Evolutionary conservation across 2,888 invertebrate genomes (phyloP).

Genomic region (Cylloceria caligata): DNA sequence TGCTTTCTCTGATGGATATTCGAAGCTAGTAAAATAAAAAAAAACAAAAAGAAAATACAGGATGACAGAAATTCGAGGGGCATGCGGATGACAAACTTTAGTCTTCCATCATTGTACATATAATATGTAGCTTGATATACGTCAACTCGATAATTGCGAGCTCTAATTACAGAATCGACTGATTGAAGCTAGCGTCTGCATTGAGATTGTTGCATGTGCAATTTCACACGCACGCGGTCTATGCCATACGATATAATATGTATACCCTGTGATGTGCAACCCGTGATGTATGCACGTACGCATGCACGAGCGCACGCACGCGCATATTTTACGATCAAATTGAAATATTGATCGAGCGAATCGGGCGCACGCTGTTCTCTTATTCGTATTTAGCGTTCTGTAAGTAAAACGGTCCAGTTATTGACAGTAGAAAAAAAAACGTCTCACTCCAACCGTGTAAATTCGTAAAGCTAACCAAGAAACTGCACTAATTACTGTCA

Average conservation of each 20-base stretch:
- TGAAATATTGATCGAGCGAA: slow-evolving; percentile 62
- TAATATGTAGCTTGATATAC: not conserved
- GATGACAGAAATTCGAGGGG: no score
- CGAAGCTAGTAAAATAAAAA: slow-evolving; percentile 1
- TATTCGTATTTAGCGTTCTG: not conserved
- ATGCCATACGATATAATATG: not conserved
- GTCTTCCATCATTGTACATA: not conserved
- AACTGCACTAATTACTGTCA: no score
- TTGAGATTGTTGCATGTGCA: not conserved
- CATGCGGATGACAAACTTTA: not conserved
- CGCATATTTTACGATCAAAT: slow-evolving; percentile 66
- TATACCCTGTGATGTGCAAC: not conserved
- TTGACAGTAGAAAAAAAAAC: no score
- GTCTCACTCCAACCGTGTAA: no score
- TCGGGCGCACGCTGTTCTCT: slow-evolving; percentile 15
- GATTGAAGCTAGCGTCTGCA: not conserved
- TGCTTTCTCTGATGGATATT: no score
- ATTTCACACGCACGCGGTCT: not conserved
- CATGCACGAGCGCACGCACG: slow-evolving; percentile 63
- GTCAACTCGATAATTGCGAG: slow-evolving; percentile 11
- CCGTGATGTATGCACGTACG: slow-evolving; percentile 29
- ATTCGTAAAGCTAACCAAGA: no score
- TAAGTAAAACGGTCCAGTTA: not conserved
- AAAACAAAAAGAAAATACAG: no score
- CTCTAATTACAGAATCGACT: slow-evolving; percentile 15